These are phyloP conservation scores for Sitodiplosis mosellana DNA, from an alignment of 1,140 invertebrate species.

Conservation along the genomic window DNA sequence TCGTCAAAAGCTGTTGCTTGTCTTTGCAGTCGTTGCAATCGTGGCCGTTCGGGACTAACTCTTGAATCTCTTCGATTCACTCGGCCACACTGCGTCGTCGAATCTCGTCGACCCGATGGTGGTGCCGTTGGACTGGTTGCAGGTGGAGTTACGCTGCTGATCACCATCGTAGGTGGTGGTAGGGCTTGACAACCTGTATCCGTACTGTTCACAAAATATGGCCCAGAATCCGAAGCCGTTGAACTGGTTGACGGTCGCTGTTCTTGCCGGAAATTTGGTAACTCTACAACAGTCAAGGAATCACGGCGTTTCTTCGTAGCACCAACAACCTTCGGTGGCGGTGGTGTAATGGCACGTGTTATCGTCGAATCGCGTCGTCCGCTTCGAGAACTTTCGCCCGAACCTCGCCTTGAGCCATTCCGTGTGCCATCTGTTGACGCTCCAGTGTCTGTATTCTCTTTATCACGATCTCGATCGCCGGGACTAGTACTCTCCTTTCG, in stretches of 20 bases:
- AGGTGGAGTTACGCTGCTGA: constrained; percentile 60
- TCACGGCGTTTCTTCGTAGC: constrained; percentile 44
- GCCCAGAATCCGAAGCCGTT: constrained; percentile 45
- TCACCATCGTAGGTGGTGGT: constrained; percentile 61
- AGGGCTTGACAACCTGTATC: constrained; percentile 39
- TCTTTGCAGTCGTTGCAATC: constrained; percentile 52
- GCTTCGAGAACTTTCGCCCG: constrained; percentile 39
- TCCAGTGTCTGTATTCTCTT: constrained; percentile 10
- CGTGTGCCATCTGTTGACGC: constrained; percentile 2
- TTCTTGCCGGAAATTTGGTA: constrained; percentile 34
- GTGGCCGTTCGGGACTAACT: constrained; percentile 42
- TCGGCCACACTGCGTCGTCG: constrained; percentile 59
- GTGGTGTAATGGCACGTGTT: constrained; percentile 27
- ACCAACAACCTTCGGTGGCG: constrained; percentile 37
- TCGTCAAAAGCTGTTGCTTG: constrained; percentile 81
- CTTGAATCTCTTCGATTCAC: constrained; percentile 45
- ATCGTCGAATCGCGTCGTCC: constrained; percentile 37
- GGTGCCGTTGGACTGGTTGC: constrained; percentile 45
- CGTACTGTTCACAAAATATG: constrained; percentile 24
- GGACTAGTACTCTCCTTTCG: constrained; percentile 33
- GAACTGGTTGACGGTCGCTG: constrained; percentile 63
- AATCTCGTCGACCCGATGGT: constrained; percentile 49
- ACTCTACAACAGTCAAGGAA: constrained; percentile 31
- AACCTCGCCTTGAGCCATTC: constrained; percentile 32
- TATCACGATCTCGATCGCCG: constrained; percentile 12